These are phyloP conservation scores for Bergia sp. DNA, from an alignment of 92 coral and sea anemone species.

Conservation along the genomic window DNA sequence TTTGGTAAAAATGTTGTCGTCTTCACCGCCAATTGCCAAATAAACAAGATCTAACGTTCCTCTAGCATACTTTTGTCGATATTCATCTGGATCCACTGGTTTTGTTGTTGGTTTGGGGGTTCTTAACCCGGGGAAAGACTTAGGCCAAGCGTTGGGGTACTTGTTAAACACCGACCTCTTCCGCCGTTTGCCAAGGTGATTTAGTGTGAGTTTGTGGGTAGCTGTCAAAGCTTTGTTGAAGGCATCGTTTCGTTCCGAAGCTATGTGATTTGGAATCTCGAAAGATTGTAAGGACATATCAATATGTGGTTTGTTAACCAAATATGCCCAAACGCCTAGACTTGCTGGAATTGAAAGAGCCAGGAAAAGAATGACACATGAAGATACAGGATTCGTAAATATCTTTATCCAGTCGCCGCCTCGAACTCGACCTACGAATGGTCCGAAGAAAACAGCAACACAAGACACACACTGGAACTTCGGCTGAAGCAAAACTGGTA, in stretches of 20 bases:
- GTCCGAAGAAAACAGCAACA: slow-evolving; percentile 13
- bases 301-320: slow-evolving; percentile 30
- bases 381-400: slow-evolving; percentile 45
- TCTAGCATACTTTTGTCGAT: slow-evolving; percentile 41
- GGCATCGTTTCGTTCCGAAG: slow-evolving; percentile 66
- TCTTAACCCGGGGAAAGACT: slow-evolving; percentile 39
- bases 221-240: slow-evolving; percentile 50
- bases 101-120: slow-evolving; percentile 28
- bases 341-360: slow-evolving; percentile 54
- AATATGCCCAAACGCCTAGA: slow-evolving; percentile 47
- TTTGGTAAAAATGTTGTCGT: slow-evolving; percentile 81
- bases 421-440: background rate
- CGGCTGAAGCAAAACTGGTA: slow-evolving; percentile 66
- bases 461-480: slow-evolving; percentile 49
- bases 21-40: slow-evolving; percentile 73
- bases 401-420: slow-evolving; percentile 15
- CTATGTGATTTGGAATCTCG: slow-evolving; percentile 77
- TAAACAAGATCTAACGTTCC: slow-evolving; percentile 86
- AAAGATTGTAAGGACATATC: slow-evolving; percentile 83
- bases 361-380: slow-evolving; percentile 34
- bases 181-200: background rate
- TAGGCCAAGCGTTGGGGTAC: slow-evolving; percentile 35
- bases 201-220: slow-evolving; percentile 26
- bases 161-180: slow-evolving; percentile 10
- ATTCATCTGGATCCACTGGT: slow-evolving; percentile 39